Evolutionary conservation across 2,113 vertebrate genomes (phyloP), one percentile per base, ranked within the genome.

Genomic region (Cephalopterus ornatus): DNA sequence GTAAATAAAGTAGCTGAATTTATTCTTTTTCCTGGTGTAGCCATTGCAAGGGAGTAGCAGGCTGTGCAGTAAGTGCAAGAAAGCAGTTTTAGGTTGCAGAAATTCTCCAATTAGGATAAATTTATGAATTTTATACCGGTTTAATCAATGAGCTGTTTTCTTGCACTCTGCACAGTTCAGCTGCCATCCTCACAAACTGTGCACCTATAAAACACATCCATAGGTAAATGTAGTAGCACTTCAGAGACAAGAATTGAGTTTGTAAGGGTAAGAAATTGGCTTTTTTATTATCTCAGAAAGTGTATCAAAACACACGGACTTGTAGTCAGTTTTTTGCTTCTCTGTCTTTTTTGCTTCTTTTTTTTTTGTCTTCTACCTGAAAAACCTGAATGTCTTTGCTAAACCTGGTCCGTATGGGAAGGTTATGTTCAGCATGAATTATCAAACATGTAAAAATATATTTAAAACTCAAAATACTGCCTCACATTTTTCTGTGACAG

Each of bases 351-450:
- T 80, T 67, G 14, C 8, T 77, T 84, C 82, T 72, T 86, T 91
- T 74, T 89, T 72, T 86, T 91, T 74, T 89, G 66, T 80, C 52
- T 96, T 94, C 56, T 86, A 1, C 61, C 88, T 86, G 84, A 91
- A 92, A 89, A 86, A 75, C 70, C 72, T 91, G 74, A 79, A 89
- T 70, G 50, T 73, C 74, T 86, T 88, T 9, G 14, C 55, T 89
- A 46, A 62, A 24, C 24, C 53, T 67, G 41, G 14, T 75, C 70
- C 85, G 12, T 68, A 21, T 52, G 82, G 55, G 49, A 83, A 68
- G 12, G 11, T 73, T 77, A 30, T 13, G 17, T 82, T 92, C 74
- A 82, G 23, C 17, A 3, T 37, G 12, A 61, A 33, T 42, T 75
- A 27, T 6, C 33, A 56, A 94, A 44, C 37, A n/a, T 23, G 24